phyloP scores from a whole-genome alignment of 1,140 invertebrate genomes.

The Melipona quadrifasciata region DNA sequence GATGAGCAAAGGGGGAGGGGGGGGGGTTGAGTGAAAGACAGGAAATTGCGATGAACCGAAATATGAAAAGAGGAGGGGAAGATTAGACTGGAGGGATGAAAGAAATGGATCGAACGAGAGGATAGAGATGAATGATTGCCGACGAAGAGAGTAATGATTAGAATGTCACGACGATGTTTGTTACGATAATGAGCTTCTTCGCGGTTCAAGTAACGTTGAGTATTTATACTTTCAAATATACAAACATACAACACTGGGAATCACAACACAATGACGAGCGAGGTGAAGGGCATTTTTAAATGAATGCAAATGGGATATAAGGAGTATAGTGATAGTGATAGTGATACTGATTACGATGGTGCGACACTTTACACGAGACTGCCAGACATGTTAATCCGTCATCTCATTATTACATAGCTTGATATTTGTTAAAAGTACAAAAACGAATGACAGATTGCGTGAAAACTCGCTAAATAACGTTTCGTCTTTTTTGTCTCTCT shows the following conservation, averaged over 20 bases:
- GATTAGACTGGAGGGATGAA: not conserved
- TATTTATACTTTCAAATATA: slow-evolving; percentile 82
- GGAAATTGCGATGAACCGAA: not conserved
- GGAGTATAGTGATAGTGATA: slow-evolving; percentile 60
- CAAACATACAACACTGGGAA: slow-evolving; percentile 79
- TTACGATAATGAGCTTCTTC: slow-evolving; percentile 72
- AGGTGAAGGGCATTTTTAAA: slow-evolving; percentile 58
- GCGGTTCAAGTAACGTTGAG: slow-evolving; percentile 80
- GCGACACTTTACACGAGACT: slow-evolving; percentile 56
- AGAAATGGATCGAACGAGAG: not conserved
- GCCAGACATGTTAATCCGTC: slow-evolving; percentile 65
- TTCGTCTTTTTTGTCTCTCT: not conserved
- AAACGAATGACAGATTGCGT: not conserved
- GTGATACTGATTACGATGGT: slow-evolving; percentile 66
- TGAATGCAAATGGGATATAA: slow-evolving; percentile 61
- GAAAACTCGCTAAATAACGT: slow-evolving; percentile 9
- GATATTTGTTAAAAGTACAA: not conserved
- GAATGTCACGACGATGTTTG: slow-evolving; percentile 51
- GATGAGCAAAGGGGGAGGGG: not conserved
- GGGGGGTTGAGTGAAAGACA: not conserved
- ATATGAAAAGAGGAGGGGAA: not conserved
- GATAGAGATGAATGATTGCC: slow-evolving; percentile 15
- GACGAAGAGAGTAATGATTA: slow-evolving; percentile 59
- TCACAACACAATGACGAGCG: slow-evolving; percentile 77
- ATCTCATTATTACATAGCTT: slow-evolving; percentile 2